Evolutionary conservation across 2,797 vertebrate species (phyloP), one percentile per base, ranked within the genome.

Genomic region (Buphagus erythrorhynchus): DNA sequence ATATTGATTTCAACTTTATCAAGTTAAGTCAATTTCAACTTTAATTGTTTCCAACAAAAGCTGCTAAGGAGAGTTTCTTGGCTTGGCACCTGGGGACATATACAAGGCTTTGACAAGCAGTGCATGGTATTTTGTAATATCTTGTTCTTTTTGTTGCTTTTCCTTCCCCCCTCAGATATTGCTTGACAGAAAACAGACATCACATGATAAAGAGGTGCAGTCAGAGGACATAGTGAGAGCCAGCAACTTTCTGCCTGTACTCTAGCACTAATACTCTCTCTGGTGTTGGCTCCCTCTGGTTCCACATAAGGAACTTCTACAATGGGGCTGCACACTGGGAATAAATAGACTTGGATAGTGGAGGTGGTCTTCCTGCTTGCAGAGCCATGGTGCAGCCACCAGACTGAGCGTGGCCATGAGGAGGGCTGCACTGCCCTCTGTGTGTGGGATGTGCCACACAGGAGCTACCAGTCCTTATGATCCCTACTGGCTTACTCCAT

Each of bases 1-100:
- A 97, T 71, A 82, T 85, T 97, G 92, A 38, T 52, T 76, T 86
- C 38, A 21, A 38, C 16, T 61, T 61, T 68, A 61, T 76, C 33
- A 38, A 52, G 38, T 59, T 13, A 51, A 75, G 13, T 33, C 61
- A 52, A 86, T 68, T 68, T 61, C 54, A 76, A 25, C 48, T 68
- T 52, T 24, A 67, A 97, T 95, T 67, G 63, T 96, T 97, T 98
- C 84, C 72, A 97, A 93, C 88, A 91, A 96, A 97, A 96, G 83
- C 90, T 96, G 59, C 92, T 93, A 94, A 82, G 75, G 55, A 96
- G 79, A 91, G 51, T 95, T 88, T 96, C 68, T 95, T 94, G 95
- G 84, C 82, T 97, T 93, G 90, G 91, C 51, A 83, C 20, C 6
- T 90, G 51, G 36, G 67, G 81, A 71, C 46, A 57, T 35, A 61